Evolutionary conservation across 2,888 invertebrate species (phyloP), one percentile per base, ranked within the genome.

Genomic region (Tipula vernalis): DNA sequence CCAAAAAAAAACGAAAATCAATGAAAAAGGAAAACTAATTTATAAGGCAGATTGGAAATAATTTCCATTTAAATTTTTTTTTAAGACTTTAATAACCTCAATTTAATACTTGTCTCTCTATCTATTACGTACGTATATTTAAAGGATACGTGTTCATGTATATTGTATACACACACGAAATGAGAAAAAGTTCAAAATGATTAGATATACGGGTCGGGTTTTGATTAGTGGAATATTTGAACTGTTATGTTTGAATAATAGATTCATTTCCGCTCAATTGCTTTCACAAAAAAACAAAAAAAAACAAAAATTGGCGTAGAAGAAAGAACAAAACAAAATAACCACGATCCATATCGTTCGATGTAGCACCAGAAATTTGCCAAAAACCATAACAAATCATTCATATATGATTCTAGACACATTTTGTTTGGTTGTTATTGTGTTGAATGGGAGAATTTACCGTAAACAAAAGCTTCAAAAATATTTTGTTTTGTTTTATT

Each of bases 31-130:
- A 71, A 71, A 71, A 71, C 71, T 71, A 71, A 71, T 71, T 71
- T 71, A 71, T 71, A 71, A 71, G 71, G 71, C 71, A 71, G 71
- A 71, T 71, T 71, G 71, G 71, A 28, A 71, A 71, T 71, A 71
- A 71, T 71, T 71, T 71, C 71, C 71, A 71, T 71, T 71, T 10
- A 71, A 71, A 10, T 71, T 71, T 71, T 71, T 71, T 71, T 71
- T 71, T 71, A 71, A 71, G 71, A 71, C 71, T 71, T 71, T 71
- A 71, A 71, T 71, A 71, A 71, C 71, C 71, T 71, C 71, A 71
- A 71, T 71, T 71, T 71, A 8, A 71, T 71, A 28, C 71, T 71
- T 71, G 28, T 71, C 71, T 71, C 71, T 71, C 71, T 71, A 71
- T 18, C 28, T 28, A 71, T 28, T 28, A 28, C 28, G 8, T 28